Conservation (phyloP, 2,113 vertebrate genomes). For the Phrynocephalus versicolor region DNA sequence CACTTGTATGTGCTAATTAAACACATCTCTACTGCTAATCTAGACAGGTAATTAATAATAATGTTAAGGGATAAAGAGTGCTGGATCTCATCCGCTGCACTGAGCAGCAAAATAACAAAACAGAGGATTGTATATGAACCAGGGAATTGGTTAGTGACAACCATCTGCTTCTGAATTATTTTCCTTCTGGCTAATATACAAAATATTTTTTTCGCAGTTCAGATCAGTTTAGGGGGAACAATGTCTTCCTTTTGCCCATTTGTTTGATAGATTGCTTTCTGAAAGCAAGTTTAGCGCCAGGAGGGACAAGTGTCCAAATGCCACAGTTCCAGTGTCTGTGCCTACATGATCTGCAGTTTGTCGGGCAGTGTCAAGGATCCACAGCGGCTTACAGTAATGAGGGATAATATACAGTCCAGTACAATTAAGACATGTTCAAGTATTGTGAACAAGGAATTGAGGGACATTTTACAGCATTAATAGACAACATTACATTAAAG, state of each 20-base stretch:
- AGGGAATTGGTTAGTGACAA: background rate
- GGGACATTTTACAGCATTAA: no score
- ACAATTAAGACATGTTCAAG: no score
- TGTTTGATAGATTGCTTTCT: background rate
- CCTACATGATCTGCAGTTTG: no score
- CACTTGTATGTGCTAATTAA: conserved; percentile 51
- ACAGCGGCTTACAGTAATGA: no score
- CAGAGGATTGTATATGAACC: background rate
- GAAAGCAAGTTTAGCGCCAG: background rate
- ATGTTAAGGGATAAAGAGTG: conserved; percentile 44
- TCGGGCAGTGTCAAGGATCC: background rate
- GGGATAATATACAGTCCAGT: no score
- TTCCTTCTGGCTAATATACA: background rate
- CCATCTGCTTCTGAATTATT: background rate
- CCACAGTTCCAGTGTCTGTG: background rate
- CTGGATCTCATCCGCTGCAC: conserved; percentile 7
- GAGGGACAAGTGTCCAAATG: background rate
- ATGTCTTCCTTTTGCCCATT: conserved; percentile 7
- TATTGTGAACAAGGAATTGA: no score
- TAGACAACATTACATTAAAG: no score
- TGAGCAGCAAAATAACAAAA: background rate
- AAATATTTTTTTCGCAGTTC: conserved; percentile 1
- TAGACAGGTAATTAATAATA: conserved; percentile 55
- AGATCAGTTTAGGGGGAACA: background rate
- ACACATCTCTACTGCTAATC: conserved; percentile 44